Conservation (phyloP, 2,888 invertebrate species). For the Drosophila parthenogenetica region DNA sequence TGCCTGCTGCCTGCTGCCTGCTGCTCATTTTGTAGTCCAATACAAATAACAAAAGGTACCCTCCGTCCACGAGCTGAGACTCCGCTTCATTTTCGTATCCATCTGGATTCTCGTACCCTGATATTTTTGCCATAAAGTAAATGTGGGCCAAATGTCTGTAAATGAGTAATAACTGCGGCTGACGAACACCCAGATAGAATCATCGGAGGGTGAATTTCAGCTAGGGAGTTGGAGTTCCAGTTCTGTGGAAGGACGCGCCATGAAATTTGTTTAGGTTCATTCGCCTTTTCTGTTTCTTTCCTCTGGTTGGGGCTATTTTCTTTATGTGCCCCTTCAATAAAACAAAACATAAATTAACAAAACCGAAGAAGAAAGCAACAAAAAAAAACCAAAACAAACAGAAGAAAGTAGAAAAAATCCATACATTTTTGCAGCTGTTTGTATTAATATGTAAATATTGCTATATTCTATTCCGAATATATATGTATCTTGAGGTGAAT, state of each 20-base stretch:
- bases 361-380: background rate
- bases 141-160: conserved; percentile 59
- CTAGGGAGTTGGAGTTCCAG: conserved; percentile 10
- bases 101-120: background rate
- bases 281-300: conserved; percentile 26
- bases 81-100: background rate
- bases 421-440: conserved; percentile 29
- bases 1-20: conserved; percentile 10
- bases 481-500: background rate
- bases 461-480: conserved; percentile 3
- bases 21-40: conserved; percentile 65
- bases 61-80: background rate
- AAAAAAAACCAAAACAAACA: conserved; percentile 2
- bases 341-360: conserved; percentile 9
- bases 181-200: conserved; percentile 27
- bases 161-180: conserved; percentile 74
- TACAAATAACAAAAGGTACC: conserved; percentile 62
- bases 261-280: conserved; percentile 65
- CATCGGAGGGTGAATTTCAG: conserved; percentile 7
- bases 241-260: conserved; percentile 40
- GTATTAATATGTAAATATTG: conserved; percentile 27
- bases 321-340: conserved; percentile 9
- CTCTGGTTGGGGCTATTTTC: conserved; percentile 7
- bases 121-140: conserved; percentile 20
- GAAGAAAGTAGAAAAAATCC: conserved; percentile 8